Percentiles rank a stretch among this genome's conserved stretches.
Conservation (phyloP, 2,888 invertebrate genomes). For the Pseudococcus viburni region DNA sequence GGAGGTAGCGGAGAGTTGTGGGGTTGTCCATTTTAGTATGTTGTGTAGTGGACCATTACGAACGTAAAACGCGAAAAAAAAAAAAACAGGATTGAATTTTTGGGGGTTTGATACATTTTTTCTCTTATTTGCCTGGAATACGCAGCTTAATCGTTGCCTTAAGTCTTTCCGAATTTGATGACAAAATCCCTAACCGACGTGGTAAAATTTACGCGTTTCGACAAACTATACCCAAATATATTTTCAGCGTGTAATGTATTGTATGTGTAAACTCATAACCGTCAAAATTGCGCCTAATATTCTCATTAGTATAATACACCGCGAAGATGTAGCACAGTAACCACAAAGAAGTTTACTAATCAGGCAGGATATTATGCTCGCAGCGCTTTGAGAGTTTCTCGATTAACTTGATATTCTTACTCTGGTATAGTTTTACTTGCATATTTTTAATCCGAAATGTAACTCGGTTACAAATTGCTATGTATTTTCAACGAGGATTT, state of each 20-base stretch:
- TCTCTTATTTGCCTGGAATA: too few relatives aligned
- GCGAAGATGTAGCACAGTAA: background rate
- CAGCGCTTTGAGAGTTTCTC: background rate
- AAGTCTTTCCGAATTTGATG: background rate
- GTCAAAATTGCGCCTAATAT: slow-evolving; percentile 18
- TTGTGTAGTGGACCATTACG: too few relatives aligned
- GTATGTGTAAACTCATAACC: background rate
- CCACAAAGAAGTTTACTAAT: slow-evolving; percentile 16
- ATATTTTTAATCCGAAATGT: slow-evolving; percentile 21
- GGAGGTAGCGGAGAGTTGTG: too few relatives aligned
- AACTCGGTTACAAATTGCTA: background rate
- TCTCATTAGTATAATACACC: slow-evolving; percentile 22
- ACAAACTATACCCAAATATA: background rate
- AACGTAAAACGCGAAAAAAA: too few relatives aligned
- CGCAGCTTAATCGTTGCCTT: background rate
- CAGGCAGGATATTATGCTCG: background rate
- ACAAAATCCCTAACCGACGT: background rate
- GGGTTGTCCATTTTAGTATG: too few relatives aligned
- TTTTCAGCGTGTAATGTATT: background rate
- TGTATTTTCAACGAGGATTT: background rate
- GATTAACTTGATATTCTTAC: background rate
- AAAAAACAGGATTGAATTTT: too few relatives aligned
- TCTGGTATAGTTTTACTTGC: background rate
- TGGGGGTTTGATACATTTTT: too few relatives aligned
- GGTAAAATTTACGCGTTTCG: background rate